These are phyloP conservation scores for Hippopotamyrus pictus DNA, from an alignment of 2,797 vertebrate genomes.

Conservation along the genomic window DNA sequence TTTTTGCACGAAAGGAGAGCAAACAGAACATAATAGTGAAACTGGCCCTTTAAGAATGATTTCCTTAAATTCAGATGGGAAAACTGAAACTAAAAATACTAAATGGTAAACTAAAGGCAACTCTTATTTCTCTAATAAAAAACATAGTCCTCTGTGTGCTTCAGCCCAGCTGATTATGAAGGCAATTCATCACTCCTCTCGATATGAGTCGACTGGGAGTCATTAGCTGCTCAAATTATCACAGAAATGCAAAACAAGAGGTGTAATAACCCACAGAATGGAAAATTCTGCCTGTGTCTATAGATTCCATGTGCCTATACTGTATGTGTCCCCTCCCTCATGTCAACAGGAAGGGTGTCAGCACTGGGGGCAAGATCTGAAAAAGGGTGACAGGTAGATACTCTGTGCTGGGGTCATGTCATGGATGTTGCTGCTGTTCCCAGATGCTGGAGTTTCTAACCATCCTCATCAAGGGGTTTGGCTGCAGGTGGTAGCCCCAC, in stretches of 20 bases:
- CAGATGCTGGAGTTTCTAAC: background rate
- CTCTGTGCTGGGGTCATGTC: background rate
- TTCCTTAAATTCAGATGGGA: background rate
- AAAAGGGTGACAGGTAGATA: background rate
- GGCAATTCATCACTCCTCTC: background rate
- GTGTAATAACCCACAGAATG: background rate
- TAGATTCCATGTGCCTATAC: background rate
- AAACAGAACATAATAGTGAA: background rate
- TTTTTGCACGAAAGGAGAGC: background rate
- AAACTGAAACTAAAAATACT: slow-evolving; percentile 8
- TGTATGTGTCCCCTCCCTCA: background rate
- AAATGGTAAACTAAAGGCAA: background rate
- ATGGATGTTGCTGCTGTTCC: background rate
- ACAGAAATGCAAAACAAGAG: background rate
- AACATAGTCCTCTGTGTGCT: background rate
- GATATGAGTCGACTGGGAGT: background rate
- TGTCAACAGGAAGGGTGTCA: background rate
- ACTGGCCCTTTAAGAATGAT: background rate
- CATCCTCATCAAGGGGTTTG: background rate
- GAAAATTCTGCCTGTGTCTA: background rate
- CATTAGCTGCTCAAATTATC: slow-evolving; percentile 3
- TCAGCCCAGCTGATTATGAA: slow-evolving; percentile 11
- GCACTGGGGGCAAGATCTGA: background rate
- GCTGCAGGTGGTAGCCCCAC: background rate
- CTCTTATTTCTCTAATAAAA: background rate